Conservation (phyloP, 2,888 invertebrate species). For the Clistopyga incitator region DNA sequence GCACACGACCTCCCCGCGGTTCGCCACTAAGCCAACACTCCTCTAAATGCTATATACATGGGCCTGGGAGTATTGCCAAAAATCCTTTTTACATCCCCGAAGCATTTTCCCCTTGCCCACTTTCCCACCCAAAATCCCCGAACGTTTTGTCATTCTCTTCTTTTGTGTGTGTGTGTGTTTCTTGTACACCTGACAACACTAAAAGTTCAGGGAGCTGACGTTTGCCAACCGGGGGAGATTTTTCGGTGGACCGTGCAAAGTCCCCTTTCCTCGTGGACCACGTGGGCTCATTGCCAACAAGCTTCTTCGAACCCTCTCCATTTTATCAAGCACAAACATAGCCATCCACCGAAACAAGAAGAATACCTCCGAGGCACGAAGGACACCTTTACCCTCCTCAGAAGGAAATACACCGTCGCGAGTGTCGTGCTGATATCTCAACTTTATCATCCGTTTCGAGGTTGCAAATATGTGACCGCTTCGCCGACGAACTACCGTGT, state of each 20-base stretch:
- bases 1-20: background rate
- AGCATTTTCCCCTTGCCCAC: constrained; percentile 14
- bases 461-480: constrained; percentile 12
- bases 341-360: background rate
- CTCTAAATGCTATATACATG: constrained; percentile 20
- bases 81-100: constrained; percentile 9
- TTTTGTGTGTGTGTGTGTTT: background rate
- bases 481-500: constrained; percentile 25
- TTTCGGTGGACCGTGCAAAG: background rate
- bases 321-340: background rate
- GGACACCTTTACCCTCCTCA: constrained; percentile 21
- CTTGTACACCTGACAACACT: background rate
- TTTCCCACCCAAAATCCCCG: background rate
- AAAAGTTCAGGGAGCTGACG: background rate
- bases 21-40: constrained; percentile 23
- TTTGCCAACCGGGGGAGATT: background rate
- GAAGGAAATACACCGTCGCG: constrained; percentile 27
- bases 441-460: constrained; percentile 9
- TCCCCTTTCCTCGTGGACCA: constrained; percentile 11
- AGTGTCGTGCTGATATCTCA: constrained; percentile 28
- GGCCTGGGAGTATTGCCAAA: constrained; percentile 53
- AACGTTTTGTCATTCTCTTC: background rate
- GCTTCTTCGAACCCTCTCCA: constrained; percentile 21
- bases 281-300: constrained; percentile 63
- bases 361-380: background rate